Evolutionary conservation across 2,888 invertebrate genomes (phyloP).

Genomic region (Tenodera sinensis): DNA sequence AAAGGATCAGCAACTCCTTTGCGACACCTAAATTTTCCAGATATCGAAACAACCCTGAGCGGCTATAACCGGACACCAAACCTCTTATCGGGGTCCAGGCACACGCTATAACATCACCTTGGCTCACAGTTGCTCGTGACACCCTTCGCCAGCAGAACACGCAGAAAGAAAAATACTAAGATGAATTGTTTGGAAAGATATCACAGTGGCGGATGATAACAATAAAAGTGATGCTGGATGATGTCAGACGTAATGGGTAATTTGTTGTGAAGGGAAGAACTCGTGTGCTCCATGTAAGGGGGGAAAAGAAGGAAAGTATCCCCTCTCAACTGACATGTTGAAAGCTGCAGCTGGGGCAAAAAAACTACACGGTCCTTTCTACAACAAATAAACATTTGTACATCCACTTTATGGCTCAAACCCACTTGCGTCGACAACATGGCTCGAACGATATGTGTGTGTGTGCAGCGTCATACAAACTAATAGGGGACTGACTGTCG

Average conservation of each 20-base stretch:
- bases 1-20: background rate
- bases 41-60: background rate
- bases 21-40: background rate
- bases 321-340: background rate
- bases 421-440: no score
- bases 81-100: background rate
- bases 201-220: background rate
- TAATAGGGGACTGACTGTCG: no score
- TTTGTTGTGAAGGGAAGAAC: conserved; percentile 12
- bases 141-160: background rate
- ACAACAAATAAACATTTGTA: conserved; percentile 3
- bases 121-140: conserved; percentile 17
- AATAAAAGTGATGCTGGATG: conserved; percentile 20
- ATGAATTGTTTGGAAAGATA: conserved; percentile 5
- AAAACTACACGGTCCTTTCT: background rate
- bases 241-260: conserved; percentile 25
- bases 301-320: background rate
- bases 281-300: background rate
- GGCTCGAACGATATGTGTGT: no score
- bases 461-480: no score
- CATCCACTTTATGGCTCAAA: background rate
- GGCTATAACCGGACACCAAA: background rate
- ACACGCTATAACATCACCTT: background rate
- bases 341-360: background rate
- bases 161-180: background rate